Conservation (phyloP, 2,888 invertebrate genomes). For the Linnaemya tessellans region DNA sequence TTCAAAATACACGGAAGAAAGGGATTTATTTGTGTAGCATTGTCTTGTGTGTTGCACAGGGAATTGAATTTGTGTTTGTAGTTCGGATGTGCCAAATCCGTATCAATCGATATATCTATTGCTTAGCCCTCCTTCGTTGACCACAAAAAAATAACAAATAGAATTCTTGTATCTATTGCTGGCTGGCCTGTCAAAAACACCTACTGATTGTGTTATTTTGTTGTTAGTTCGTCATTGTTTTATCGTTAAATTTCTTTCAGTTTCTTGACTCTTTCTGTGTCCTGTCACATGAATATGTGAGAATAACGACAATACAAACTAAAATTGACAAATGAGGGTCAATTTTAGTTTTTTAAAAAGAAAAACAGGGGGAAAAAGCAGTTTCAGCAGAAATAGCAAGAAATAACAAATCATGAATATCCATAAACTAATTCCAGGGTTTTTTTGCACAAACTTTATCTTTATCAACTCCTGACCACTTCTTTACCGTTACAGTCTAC, state of each 20-base stretch:
- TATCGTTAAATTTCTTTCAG: conserved; percentile 57
- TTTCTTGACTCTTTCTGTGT: conserved; percentile 41
- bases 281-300: conserved; percentile 53
- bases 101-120: conserved; percentile 11
- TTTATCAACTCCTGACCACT: conserved; percentile 22
- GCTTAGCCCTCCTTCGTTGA: no score
- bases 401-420: conserved; percentile 33
- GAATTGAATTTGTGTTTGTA: conserved; percentile 25
- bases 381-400: conserved; percentile 3
- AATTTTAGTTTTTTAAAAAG: conserved; percentile 43
- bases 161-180: background rate
- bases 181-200: background rate
- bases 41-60: background rate
- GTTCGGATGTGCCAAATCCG: background rate
- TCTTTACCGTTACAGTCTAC: background rate
- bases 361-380: background rate
- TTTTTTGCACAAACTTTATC: conserved; percentile 52
- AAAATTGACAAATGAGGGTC: conserved; percentile 70
- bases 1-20: conserved; percentile 42
- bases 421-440: conserved; percentile 35
- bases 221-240: conserved; percentile 17
- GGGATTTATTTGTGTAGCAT: background rate
- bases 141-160: background rate
- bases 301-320: conserved; percentile 69
- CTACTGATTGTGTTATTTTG: conserved; percentile 6